Evolutionary conservation across 2,797 vertebrate genomes (phyloP).

Genomic region (Falco columbarius): DNA sequence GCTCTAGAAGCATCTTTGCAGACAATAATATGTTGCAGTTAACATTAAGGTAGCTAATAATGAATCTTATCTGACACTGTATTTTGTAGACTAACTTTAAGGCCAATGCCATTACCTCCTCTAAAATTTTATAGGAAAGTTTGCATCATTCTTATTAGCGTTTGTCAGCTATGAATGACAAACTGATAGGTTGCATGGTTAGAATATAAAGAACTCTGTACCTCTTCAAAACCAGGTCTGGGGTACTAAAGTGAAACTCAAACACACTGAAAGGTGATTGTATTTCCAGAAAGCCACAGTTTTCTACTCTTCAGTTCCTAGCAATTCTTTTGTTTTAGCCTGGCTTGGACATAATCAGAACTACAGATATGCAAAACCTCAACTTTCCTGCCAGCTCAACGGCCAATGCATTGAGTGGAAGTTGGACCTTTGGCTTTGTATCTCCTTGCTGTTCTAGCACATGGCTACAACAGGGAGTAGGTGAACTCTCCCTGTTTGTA

Average conservation of each 20-base stretch:
- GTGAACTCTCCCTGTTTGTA: neutral
- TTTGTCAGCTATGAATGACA: neutral
- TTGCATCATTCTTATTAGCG: neutral
- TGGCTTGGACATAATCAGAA: neutral
- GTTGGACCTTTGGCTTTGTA: neutral
- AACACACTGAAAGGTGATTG: neutral
- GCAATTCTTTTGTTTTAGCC: neutral
- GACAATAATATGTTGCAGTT: neutral
- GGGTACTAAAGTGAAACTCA: neutral
- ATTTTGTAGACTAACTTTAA: neutral
- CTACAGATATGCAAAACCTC: neutral
- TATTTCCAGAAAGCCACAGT: accelerated
- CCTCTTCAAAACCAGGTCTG: neutral
- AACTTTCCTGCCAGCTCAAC: neutral
- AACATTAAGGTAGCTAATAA: neutral
- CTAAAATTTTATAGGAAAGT: neutral
- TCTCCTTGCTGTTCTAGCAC: neutral
- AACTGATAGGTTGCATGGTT: neutral
- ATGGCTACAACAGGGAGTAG: accelerated
- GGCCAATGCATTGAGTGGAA: neutral
- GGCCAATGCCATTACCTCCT: accelerated
- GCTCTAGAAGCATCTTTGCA: neutral
- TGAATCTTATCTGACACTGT: neutral
- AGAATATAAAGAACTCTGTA: neutral
- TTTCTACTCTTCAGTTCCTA: neutral